phyloP scores from a whole-genome alignment of 37 sponge, comb jelly and placozoan species.

The Diacarnus erythraeanus region DNA sequence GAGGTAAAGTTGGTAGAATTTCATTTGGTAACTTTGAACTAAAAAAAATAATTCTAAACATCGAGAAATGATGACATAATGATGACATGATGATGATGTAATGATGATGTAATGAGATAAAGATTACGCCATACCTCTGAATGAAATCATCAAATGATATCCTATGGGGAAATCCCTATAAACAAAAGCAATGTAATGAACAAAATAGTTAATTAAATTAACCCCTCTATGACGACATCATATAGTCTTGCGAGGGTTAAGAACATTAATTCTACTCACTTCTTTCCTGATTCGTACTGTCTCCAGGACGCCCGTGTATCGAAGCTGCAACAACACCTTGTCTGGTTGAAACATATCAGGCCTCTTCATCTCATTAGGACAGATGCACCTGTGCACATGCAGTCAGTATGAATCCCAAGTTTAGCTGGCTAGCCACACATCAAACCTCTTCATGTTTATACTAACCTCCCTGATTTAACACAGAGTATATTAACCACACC shows the following conservation, averaged over 20 bases:
- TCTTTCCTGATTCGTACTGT: conserved; percentile 76
- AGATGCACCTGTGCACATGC: conserved; percentile 60
- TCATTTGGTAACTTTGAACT: too few relatives aligned
- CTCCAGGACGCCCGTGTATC: conserved; percentile 87
- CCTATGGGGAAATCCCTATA: conserved; percentile 76
- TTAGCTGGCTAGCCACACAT: neutral
- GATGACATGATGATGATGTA: too few relatives aligned
- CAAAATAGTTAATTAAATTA: neutral
- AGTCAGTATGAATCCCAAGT: neutral
- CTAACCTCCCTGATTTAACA: too few relatives aligned
- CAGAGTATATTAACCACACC: too few relatives aligned
- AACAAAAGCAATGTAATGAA: neutral
- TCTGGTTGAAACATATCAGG: conserved; percentile 64
- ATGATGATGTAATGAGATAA: neutral
- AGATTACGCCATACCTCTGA: conserved; percentile 48
- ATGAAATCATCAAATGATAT: conserved; percentile 75
- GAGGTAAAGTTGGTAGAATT: too few relatives aligned
- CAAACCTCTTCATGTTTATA: neutral
- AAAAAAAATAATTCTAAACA: too few relatives aligned
- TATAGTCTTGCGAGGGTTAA: neutral
- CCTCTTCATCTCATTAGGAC: conserved; percentile 76
- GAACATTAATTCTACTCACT: conserved; percentile 8
- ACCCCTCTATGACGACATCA: too few relatives aligned
- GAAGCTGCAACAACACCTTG: conserved; percentile 68
- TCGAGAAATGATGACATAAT: too few relatives aligned